Evolutionary conservation across 2,113 vertebrate species (phyloP), one percentile per base, ranked within the genome.

Genomic region (Puntigrus tetrazona): DNA sequence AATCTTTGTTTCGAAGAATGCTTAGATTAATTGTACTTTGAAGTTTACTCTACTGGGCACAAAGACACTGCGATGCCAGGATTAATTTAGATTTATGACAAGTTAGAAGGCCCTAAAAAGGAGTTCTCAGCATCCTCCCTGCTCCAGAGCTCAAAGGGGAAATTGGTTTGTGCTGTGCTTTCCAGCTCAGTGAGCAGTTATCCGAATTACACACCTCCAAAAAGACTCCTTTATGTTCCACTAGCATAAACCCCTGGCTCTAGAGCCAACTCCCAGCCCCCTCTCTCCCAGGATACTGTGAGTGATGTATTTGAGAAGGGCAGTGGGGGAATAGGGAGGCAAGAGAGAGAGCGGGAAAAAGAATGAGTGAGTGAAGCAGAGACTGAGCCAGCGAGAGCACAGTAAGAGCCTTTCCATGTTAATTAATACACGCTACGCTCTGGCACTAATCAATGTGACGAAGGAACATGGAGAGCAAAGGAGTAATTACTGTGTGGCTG

Each of bases 161-260:
- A 88, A 85, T 86, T 78, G 82, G 87, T 81, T 86, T 85, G 86
- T 82, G 84, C 57, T 65, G 81, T 88, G 86, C 85, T 85, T 85
- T 81, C 81, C 83, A 86, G 86, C 61, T 86, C 84, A 85, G 67
- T 88, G 90, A 89, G 84, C 86, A 82, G 83, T 81, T 83, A 85
- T 87, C 83, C 47, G 55, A 89, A 88, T 88, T 85, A 90, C 78
- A 84, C 87, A 89, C 77, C 83, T 84, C 86, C 50, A 75, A 84
- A 89, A 85, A 91, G 76, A 80, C 81, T 84, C 81, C 69, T 77
- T 84, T 85, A 86, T 86, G 70, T 74, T 74, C 41, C 70, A 86
- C 72, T 55, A 77, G 82, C 87, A 85, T 83, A 85, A 86, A 87
- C 73, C 84, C 84, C 57, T 78, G 78, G 69, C 79, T 86, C 73